Conservation (phyloP, 2,113 vertebrate species). For the Centropristis striata region DNA sequence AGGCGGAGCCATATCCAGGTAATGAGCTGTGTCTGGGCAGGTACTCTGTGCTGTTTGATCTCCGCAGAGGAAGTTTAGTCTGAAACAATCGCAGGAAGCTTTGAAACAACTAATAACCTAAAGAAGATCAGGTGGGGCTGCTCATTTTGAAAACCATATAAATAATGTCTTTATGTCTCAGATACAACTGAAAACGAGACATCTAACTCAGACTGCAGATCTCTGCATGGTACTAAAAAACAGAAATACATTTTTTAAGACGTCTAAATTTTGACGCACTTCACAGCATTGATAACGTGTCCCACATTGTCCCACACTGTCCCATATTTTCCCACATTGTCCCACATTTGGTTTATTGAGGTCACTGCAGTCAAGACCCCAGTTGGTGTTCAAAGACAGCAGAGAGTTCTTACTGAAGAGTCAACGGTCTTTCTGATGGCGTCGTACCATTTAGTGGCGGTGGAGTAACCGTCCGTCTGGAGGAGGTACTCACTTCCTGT, state of each 20-base stretch:
- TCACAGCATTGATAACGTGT: no score
- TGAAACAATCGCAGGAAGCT: neutral
- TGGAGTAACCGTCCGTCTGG: constrained; percentile 53
- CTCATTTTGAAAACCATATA: no score
- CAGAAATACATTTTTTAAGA: no score
- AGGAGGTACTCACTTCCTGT: constrained; percentile 72
- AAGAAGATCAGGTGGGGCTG: neutral
- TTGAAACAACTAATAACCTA: neutral
- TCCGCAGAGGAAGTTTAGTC: constrained; percentile 56
- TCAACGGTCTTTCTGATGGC: constrained; percentile 43
- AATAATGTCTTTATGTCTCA: no score
- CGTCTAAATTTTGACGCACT: no score
- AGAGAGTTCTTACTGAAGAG: constrained; percentile 48
- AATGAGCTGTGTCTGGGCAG: constrained; percentile 62
- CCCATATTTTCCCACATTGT: no score
- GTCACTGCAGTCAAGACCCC: neutral
- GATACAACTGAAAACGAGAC: no score
- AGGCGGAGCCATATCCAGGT: constrained; percentile 39
- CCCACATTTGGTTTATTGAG: no score
- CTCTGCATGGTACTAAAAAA: no score
- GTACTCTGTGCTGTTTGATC: constrained; percentile 64
- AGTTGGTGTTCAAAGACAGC: neutral
- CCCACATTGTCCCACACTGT: no score
- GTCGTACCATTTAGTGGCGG: constrained; percentile 55
- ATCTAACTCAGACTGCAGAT: no score